phyloP scores from a whole-genome alignment of 2,113 vertebrate species.

The Mohoua ochrocephala region DNA sequence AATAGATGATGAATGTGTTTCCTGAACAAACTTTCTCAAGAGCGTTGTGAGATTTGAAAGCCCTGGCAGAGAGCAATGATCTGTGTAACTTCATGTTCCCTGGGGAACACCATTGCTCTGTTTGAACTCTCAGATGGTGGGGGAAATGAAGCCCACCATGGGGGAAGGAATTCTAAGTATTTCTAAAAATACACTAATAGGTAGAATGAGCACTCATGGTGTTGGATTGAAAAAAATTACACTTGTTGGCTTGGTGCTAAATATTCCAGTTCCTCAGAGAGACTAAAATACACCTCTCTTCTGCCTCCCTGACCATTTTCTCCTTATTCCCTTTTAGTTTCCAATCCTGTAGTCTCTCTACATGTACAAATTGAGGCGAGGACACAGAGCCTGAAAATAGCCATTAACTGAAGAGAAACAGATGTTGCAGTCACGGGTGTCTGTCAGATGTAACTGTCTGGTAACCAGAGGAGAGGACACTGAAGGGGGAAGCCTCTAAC shows the following conservation, averaged over 20 bases:
- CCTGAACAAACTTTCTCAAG: conserved; percentile 14
- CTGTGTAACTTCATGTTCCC: not conserved
- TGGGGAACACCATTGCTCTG: not conserved
- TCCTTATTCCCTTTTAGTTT: not conserved
- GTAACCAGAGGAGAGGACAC: not conserved
- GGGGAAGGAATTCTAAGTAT: not conserved
- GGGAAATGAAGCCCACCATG: not conserved
- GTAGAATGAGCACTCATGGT: not conserved
- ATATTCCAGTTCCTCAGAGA: not conserved
- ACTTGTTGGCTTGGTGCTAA: not conserved
- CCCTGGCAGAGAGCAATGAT: conserved; percentile 28
- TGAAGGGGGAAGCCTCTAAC: not conserved
- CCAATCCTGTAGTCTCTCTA: not conserved
- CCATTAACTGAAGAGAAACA: not conserved
- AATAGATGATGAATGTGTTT: not conserved
- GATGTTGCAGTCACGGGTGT: not conserved
- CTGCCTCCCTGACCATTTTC: not conserved
- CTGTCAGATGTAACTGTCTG: not conserved
- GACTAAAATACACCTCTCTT: not conserved
- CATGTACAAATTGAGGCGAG: not conserved
- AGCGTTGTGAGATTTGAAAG: not conserved
- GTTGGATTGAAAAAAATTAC: not conserved
- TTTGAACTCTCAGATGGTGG: not conserved
- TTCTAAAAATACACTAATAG: not conserved
- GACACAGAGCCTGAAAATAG: not conserved